These are phyloP conservation scores for Alexandromys fortis DNA, from an alignment of 2,113 vertebrate genomes.

Conservation along the genomic window DNA sequence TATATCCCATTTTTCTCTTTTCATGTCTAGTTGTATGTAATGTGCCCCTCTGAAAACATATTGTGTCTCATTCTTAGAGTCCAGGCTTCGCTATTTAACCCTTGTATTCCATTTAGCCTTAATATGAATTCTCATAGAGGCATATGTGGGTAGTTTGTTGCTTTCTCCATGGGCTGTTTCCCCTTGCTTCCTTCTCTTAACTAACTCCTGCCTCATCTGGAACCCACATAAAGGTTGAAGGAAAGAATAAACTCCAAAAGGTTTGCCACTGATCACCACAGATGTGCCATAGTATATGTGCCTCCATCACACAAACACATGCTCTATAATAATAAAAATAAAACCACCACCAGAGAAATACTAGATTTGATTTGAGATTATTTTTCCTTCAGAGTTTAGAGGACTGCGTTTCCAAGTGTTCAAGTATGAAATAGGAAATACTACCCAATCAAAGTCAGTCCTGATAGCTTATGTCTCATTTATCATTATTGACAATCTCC, in stretches of 20 bases:
- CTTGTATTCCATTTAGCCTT: neutral
- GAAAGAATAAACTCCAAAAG: neutral
- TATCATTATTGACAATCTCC: neutral
- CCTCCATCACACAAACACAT: neutral
- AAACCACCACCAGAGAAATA: neutral
- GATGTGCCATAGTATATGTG: neutral
- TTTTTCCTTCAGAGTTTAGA: neutral
- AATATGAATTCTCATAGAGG: neutral
- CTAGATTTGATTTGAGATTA: neutral
- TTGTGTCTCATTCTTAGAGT: neutral
- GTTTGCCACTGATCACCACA: neutral
- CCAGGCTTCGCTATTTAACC: neutral
- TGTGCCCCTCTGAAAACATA: neutral
- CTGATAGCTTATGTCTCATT: neutral
- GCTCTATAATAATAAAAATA: neutral
- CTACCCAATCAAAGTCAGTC: neutral
- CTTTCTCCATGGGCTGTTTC: neutral
- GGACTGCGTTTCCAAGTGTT: neutral
- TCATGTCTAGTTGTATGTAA: neutral
- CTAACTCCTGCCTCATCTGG: neutral
- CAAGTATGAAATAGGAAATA: neutral
- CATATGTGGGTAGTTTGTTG: neutral
- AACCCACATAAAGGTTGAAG: neutral
- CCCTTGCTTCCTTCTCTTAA: neutral
- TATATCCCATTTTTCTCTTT: neutral